phyloP scores from a whole-genome alignment of 2,113 vertebrate species.

The Melozone crissalis region DNA sequence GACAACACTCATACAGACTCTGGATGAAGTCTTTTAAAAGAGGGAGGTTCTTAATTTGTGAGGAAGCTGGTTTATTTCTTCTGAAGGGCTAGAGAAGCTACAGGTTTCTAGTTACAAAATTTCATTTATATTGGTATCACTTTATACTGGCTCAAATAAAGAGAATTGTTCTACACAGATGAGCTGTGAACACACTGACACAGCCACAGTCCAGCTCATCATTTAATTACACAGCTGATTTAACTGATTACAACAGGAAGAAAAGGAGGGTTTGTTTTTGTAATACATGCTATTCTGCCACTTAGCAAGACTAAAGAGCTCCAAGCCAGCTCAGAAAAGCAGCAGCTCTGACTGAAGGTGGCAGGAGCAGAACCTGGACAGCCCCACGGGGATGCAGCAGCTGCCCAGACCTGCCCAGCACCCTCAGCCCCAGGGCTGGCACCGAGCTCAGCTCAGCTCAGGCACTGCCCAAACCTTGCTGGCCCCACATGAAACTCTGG shows the following conservation, averaged over 20 bases:
- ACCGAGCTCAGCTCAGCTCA: rapidly evolving
- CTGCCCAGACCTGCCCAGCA: background rate
- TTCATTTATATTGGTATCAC: background rate
- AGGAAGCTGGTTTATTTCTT: too few relatives aligned
- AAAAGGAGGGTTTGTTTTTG: background rate
- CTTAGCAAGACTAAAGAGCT: background rate
- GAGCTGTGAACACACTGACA: background rate
- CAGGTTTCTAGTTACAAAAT: background rate
- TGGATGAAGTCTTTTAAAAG: background rate
- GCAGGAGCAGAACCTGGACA: background rate
- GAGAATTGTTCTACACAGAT: background rate
- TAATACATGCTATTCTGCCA: background rate
- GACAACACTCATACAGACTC: background rate
- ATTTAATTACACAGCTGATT: constrained; percentile 39
- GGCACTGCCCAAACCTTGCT: background rate
- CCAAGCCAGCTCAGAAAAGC: background rate
- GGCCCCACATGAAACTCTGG: rapidly evolving
- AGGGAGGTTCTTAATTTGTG: background rate
- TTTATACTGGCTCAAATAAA: background rate
- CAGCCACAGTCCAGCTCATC: background rate
- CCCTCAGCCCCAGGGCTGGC: background rate
- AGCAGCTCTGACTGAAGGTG: background rate
- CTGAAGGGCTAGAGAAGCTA: background rate
- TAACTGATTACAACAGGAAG: constrained; percentile 15
- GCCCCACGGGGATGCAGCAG: background rate